Conservation (phyloP, 2,888 invertebrate species). For the Scelioninae gen. 2 region DNA sequence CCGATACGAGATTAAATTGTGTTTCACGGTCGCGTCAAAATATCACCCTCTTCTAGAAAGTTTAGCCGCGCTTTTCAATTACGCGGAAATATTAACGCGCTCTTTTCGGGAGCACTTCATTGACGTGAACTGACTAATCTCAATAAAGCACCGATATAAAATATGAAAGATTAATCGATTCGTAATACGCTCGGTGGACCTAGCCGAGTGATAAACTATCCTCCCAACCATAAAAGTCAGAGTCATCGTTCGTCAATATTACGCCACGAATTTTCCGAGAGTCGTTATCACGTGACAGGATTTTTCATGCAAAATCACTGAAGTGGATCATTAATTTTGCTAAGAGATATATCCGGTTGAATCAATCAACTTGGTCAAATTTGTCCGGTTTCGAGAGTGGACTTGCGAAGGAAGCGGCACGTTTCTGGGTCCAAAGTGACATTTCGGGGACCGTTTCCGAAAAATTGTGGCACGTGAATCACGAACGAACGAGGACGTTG, state of each 20-base stretch:
- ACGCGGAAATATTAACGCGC: conserved; percentile 50
- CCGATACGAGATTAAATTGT: conserved; percentile 23
- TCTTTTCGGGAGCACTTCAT: conserved; percentile 45
- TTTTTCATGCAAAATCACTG: conserved; percentile 49
- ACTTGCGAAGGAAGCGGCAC: too few relatives aligned
- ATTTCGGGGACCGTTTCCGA: too few relatives aligned
- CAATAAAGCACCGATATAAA: conserved; percentile 72
- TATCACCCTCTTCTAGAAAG: conserved; percentile 48
- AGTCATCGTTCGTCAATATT: conserved; percentile 74
- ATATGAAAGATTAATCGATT: conserved; percentile 74
- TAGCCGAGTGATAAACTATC: conserved; percentile 70
- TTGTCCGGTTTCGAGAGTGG: background rate
- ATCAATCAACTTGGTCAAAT: conserved; percentile 11
- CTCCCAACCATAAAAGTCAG: conserved; percentile 66
- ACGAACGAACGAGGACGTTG: background rate
- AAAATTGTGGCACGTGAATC: too few relatives aligned
- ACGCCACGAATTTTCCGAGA: conserved; percentile 38
- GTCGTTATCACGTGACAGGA: conserved; percentile 29
- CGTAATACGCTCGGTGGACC: conserved; percentile 70
- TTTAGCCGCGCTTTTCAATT: conserved; percentile 51
- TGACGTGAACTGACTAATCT: conserved; percentile 57
- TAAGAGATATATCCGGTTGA: conserved; percentile 17
- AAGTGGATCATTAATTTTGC: conserved; percentile 33
- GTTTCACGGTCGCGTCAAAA: conserved; percentile 29
- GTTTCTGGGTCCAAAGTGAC: too few relatives aligned